Base-by-base conservation (phyloP, 2,113 vertebrate genomes). In the Ascaphus truei region DNA sequence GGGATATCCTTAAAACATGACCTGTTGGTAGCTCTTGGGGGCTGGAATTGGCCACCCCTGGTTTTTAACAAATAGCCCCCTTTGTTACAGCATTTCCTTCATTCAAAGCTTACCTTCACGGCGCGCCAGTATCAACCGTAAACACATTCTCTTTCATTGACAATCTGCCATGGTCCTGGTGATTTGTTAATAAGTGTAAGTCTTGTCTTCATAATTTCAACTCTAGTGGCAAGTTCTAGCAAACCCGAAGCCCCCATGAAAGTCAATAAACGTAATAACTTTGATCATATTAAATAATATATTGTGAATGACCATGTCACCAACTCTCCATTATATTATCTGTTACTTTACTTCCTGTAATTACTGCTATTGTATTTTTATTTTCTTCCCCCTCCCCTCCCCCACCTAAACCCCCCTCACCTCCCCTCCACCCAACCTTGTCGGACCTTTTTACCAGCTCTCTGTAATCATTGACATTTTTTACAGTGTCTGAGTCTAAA, bases 151-250 rank as follows among this genome's bases (percentile, higher is more conserved):
- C 16, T 58, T 36, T 33, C 59, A 68, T 68, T 20, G 65, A 68
- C 41, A 37, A 59, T 3, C 65, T 58, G 65, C 39, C 53, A 59
- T 5, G n/a, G 15, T 34, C 65, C 45, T 20, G 65, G 39, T 50
- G 65, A 53, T 58, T 50, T 48, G 41, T 48, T 68, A 68, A 50
- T 68, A 68, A 50, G 22, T 29, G 18, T 48, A 47, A 57, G 53
- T 59, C 41, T 50, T 59, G 48, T 66, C 62, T 66, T 41, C 26
- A 22, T 66, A 25, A 41, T 31, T 39, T 22, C 52, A 11, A 34
- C 34, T 68, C 18, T 20, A 11, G 3, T 31, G 37, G 26, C 20
- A n/a, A 30, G 64, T 68, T 18, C 26, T 13, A 18, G 36, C 18
- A 16, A 48, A 57, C 3, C 25, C 11, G 16, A 16, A 29, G 36